Conservation (phyloP, 2,797 vertebrate genomes). For the Pogoniulus pusillus region DNA sequence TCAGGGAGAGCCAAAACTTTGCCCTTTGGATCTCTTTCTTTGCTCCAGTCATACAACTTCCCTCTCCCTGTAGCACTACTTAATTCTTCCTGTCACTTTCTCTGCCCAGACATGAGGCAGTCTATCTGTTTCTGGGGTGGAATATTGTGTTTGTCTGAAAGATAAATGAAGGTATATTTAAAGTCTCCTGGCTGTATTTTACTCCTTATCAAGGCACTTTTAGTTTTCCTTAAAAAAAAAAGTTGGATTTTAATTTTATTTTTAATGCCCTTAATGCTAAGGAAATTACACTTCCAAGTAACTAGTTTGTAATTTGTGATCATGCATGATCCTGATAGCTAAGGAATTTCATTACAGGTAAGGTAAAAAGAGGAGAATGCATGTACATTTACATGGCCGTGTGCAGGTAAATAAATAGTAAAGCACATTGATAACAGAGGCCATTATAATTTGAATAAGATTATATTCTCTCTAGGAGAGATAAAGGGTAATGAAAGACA, state of each 20-base stretch:
- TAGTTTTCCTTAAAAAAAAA: neutral
- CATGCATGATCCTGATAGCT: slow-evolving; percentile 71
- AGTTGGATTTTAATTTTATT: slow-evolving; percentile 56
- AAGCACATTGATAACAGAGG: slow-evolving; percentile 78
- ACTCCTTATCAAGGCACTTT: slow-evolving; percentile 59
- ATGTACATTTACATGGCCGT: slow-evolving; percentile 72
- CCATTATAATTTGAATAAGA: slow-evolving; percentile 84
- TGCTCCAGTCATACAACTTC: neutral
- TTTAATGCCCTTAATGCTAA: slow-evolving; percentile 64
- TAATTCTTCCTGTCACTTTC: slow-evolving; percentile 2
- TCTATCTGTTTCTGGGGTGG: slow-evolving; percentile 4
- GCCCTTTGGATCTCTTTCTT: neutral
- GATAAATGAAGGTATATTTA: slow-evolving; percentile 58
- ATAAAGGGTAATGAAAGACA: slow-evolving; percentile 84
- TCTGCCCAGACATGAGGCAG: neutral
- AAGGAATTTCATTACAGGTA: slow-evolving; percentile 77
- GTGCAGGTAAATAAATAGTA: slow-evolving; percentile 81
- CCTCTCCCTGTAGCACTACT: neutral
- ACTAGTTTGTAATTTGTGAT: slow-evolving; percentile 80
- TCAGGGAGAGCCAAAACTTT: neutral
- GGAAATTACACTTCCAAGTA: slow-evolving; percentile 67
- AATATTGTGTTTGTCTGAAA: slow-evolving; percentile 57
- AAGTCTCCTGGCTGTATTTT: slow-evolving; percentile 70
- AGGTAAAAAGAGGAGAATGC: slow-evolving; percentile 60
- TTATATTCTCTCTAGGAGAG: slow-evolving; percentile 79